Base-by-base conservation (phyloP, 2,888 invertebrate species). In the Chaitophorus viminalis region DNA sequence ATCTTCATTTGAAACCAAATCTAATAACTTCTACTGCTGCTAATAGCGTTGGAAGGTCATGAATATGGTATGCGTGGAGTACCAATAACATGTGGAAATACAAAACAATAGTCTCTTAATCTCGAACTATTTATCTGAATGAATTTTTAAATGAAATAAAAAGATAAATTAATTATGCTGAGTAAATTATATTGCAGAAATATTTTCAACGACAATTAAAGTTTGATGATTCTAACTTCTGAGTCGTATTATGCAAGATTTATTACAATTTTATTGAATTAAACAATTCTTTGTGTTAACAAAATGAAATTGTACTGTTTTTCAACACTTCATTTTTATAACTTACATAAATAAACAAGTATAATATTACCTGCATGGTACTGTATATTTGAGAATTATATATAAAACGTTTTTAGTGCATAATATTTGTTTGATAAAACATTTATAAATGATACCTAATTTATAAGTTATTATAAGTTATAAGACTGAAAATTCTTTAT, bases 1-100 rank as follows among this genome's bases (percentile, higher is more conserved):
- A 36, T 74, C 29, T 54, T 29, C 36, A 60, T 60, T 29, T 29
- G 21, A 36, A 29, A 36, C 29, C 60, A 29, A 82, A 33, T 54
- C n/a, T 52, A 52, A 29, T 33, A 36, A 82, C 6, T 52, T 82
- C 33, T 74, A 75, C 18, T n/a, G 74, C 60, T 75, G 74, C 83
- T 83, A 75, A 82, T 82, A 54, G 60, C 60, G 29, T 60, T 29
- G 36, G 74, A 83, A 83, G 83, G 83, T 83, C 74, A 39, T 60
- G 17, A 21, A 18, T n/a, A 52, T 18, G 36, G 75, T 83, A 39
- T 31, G 52, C 33, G 82, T 72, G 52, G 72, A 52, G 17, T 54
- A 52, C 29, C 9, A n/a, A 21, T 68, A 21, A 21, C 21, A 52
- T 39, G 29, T 29, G 14, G 14, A 60, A 74, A 74, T 29, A 6